A percentile compares a stretch with the other conserved stretches of the same genome.
These are phyloP conservation scores for Vombatus ursinus DNA, from an alignment of 2,113 vertebrate species.

Conservation along the genomic window DNA sequence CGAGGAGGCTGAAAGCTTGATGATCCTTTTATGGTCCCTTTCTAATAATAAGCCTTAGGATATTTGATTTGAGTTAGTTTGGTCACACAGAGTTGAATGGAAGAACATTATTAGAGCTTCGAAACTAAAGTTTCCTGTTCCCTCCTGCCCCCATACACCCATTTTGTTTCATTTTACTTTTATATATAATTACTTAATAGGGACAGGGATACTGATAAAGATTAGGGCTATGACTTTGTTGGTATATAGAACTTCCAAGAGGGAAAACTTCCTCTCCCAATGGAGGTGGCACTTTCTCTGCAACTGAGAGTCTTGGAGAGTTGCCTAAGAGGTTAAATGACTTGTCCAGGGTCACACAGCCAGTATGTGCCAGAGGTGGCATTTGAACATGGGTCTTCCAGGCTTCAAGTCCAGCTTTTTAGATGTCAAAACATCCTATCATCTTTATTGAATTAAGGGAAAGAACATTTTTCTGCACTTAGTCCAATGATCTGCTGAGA, in stretches of 20 bases:
- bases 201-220: not conserved
- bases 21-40: not conserved
- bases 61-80: not conserved
- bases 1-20: not conserved
- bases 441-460: not conserved
- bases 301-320: not conserved
- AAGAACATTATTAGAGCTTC: not conserved
- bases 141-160: not conserved
- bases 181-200: not conserved
- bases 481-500: not conserved
- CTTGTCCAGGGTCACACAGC: not conserved
- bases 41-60: not conserved
- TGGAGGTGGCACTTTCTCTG: not conserved
- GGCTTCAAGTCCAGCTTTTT: not conserved
- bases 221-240: not conserved
- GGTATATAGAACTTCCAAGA: not conserved
- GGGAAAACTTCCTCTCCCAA: not conserved
- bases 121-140: not conserved
- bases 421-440: not conserved
- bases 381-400: not conserved
- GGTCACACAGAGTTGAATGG: not conserved
- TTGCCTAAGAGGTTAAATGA: not conserved
- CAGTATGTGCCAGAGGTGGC: not conserved
- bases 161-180: not conserved
- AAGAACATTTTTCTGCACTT: not conserved